phyloP scores from a whole-genome alignment of 1,140 invertebrate genomes.

The Sarcophaga peregrina region DNA sequence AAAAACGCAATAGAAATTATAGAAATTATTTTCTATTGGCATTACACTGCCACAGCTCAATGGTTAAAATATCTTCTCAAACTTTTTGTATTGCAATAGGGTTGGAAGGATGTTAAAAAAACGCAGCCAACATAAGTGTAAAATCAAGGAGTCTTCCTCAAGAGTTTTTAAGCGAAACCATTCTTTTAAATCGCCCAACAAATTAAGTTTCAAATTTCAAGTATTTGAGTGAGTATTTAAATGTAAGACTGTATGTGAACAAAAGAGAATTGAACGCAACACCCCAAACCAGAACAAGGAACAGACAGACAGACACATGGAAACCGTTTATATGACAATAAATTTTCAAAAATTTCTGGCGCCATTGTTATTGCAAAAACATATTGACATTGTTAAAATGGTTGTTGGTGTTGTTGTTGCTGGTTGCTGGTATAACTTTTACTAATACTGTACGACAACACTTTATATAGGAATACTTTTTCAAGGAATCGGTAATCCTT shows the following conservation, averaged over 20 bases:
- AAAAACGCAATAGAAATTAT: too few species aligned
- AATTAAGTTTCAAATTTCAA: too few species aligned
- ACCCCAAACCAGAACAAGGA: neutral
- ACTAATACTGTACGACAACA: neutral
- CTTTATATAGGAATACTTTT: neutral
- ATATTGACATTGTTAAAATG: conserved; percentile 35
- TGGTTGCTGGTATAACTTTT: neutral
- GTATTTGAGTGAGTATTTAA: neutral
- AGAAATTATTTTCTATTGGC: too few species aligned
- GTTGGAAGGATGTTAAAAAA: too few species aligned
- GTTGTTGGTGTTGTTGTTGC: neutral
- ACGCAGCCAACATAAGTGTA: too few species aligned
- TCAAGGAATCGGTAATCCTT: conserved; percentile 29
- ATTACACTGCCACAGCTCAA: too few species aligned
- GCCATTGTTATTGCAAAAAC: conserved; percentile 41
- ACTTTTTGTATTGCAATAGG: too few species aligned
- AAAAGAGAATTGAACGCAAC: neutral
- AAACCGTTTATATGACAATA: conserved; percentile 38
- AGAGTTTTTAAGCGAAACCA: too few species aligned
- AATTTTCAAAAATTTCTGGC: conserved; percentile 37
- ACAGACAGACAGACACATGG: neutral
- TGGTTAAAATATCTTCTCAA: too few species aligned
- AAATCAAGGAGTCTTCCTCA: too few species aligned
- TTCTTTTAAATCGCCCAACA: too few species aligned
- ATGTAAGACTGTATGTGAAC: neutral